A percentile compares a stretch with the other conserved stretches of the same genome.
Conservation (phyloP, 2,797 vertebrate genomes). For the Tapirus indicus region DNA sequence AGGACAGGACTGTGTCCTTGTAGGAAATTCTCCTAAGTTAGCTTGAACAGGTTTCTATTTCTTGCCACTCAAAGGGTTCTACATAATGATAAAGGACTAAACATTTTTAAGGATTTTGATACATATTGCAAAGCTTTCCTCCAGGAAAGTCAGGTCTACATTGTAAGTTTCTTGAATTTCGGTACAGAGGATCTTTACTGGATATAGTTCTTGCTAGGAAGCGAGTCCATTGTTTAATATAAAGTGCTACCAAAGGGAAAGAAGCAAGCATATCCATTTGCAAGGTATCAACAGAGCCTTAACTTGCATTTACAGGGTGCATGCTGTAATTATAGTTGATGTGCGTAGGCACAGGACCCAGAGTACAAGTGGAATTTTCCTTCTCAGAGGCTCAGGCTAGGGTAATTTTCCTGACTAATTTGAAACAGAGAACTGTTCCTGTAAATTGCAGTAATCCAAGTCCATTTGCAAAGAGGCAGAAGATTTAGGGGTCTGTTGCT, state of each 20-base stretch:
- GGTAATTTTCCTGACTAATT: constrained; percentile 45
- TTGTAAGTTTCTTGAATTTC: background rate
- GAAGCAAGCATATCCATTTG: background rate
- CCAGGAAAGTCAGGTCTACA: background rate
- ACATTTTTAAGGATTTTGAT: background rate
- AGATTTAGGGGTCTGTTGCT: background rate
- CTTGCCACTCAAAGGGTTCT: background rate
- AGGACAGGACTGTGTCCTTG: background rate
- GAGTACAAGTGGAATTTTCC: constrained; percentile 41
- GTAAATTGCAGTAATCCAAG: background rate
- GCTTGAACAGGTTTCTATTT: background rate
- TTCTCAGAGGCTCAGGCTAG: background rate
- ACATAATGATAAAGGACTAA: background rate
- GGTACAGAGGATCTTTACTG: background rate
- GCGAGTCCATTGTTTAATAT: background rate
- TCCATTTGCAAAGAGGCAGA: background rate
- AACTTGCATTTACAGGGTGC: background rate
- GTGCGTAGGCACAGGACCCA: background rate
- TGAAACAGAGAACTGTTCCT: background rate
- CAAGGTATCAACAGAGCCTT: background rate
- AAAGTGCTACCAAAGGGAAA: background rate
- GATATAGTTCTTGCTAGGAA: background rate
- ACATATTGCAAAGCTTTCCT: background rate
- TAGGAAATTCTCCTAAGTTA: background rate
- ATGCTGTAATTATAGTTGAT: background rate